Base-by-base conservation (phyloP, 2,797 vertebrate genomes). In the Amblyopsis hoosieri region DNA sequence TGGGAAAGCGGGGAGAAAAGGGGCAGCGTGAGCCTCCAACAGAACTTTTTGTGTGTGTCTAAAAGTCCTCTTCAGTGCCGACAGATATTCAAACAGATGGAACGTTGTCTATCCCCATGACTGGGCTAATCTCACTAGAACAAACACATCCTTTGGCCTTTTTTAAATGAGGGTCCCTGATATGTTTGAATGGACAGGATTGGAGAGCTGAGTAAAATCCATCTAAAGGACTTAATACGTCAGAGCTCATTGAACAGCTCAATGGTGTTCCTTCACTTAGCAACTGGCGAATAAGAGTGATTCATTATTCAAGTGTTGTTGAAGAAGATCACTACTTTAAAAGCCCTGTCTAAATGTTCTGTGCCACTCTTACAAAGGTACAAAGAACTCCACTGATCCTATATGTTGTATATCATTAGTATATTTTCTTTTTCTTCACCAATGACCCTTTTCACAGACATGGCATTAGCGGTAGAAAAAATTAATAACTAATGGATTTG, bases 21-120 rank as follows among this genome's bases (percentile, higher is more conserved):
- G 76, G 82, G 73, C 75, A 77, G 77, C 80, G 81, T 72, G 76
- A 84, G 80, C 81, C 84, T 89, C 81, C 75, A 84, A 87, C 86
- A 83, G 89, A 89, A 85, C 86, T 90, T 85, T 90, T 90, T 87
- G 89, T 90, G 89, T 90, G 68, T 80, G 78, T 83, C 76, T 47
- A 54, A 84, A 84, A 85, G 78, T 88, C 85, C 72, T 74, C 64
- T 13, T 37, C 60, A 74, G 85, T 88, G 87, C 80, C 79, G 88
- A 86, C 65, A 82, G 90, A 87, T 82, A 82, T 80, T 82, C 81
- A 75, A 79, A 87, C 78, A 72, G 62, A 64, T 71, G 51, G 74
- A 80, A 67, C 73, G 76, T 85, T 78, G 76, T 72, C 87, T 82
- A 85, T 73, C 66, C 71, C 66, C 66, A 45, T 64, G 57, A 69